Evolutionary conservation across 1,140 invertebrate species (phyloP), one percentile per base, ranked within the genome.

Genomic region (Tetramorium parvispinum): DNA sequence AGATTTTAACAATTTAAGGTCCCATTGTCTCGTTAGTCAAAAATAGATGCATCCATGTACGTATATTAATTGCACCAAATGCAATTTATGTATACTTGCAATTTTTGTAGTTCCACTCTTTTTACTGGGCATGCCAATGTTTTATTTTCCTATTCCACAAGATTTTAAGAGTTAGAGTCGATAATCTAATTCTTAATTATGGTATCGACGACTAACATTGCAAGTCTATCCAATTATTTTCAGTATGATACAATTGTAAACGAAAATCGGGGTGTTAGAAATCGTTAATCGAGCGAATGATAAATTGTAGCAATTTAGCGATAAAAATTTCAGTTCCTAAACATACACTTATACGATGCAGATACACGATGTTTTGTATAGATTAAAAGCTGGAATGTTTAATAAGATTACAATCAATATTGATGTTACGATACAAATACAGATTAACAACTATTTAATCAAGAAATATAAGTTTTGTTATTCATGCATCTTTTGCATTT

Each of bases 181-280:
- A 81, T 81, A 81, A 81, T 81, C 21, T 65, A 79, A 79, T 32
- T 70, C 8, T 55, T 70, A 70, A 43, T 70, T 70, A 70, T 81
- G 65, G 37, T 51, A 81, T 81, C 65, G 65, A 81, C 37, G 18
- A 70, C 63, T 70, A 70, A 81, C 51, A 27, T 70, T 16, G 16
- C 63, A 11, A 81, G 4, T 2, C 7, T 32, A 5, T 10, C 8
- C 18, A 51, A 55, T 37, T 77, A 2, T 43, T 77, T 65, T 49
- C 18, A 65, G 24, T 18, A 63, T 49, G 18, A 11, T n/a, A 59
- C 3, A 11, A 59, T 49, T 46, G 6, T 18, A 63, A 61, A 77
- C 27, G 13, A 55, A 27, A 7, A 0, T 53, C 10, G 6, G 4
- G 16, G 7, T 63, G 18, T 11, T 46, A 78, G 18, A 78, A 16